A percentile compares a stretch with the other conserved stretches of the same genome.
These are phyloP conservation scores for Agapornis roseicollis DNA, from an alignment of 2,113 vertebrate species.

Conservation along the genomic window DNA sequence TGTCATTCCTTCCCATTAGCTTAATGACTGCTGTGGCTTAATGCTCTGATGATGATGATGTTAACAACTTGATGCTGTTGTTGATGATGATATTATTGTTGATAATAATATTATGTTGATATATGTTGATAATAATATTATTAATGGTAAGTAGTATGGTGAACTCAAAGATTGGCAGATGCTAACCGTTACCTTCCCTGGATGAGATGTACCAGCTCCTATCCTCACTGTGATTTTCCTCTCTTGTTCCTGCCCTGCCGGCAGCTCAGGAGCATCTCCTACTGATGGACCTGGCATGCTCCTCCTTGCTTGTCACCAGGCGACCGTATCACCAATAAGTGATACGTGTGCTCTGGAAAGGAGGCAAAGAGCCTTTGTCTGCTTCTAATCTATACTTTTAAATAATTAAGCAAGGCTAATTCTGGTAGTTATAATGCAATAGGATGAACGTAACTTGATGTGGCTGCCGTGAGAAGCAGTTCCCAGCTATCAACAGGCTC, in stretches of 20 bases:
- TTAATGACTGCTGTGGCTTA: neutral
- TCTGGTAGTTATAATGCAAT: slow-evolving; percentile 53
- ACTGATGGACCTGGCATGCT: neutral
- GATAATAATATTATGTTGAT: no score
- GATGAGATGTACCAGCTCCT: neutral
- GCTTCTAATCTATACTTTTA: slow-evolving; percentile 47
- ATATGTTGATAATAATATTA: no score
- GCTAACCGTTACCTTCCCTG: neutral
- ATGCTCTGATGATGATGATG: neutral
- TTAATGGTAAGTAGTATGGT: no score
- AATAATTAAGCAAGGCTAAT: slow-evolving; percentile 68
- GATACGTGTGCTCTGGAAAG: neutral
- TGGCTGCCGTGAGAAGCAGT: neutral
- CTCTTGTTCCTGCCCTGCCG: neutral
- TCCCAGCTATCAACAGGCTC: neutral
- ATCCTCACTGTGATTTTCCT: neutral
- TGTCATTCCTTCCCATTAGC: neutral
- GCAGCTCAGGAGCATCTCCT: neutral
- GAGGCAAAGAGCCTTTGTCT: slow-evolving; percentile 27
- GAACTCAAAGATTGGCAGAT: neutral
- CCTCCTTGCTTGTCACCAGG: neutral
- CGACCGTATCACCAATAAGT: neutral
- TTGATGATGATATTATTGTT: neutral
- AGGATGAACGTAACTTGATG: slow-evolving; percentile 32
- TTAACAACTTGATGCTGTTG: neutral